Conservation (phyloP, 2,113 vertebrate genomes). For the Leucopsar rothschildi region DNA sequence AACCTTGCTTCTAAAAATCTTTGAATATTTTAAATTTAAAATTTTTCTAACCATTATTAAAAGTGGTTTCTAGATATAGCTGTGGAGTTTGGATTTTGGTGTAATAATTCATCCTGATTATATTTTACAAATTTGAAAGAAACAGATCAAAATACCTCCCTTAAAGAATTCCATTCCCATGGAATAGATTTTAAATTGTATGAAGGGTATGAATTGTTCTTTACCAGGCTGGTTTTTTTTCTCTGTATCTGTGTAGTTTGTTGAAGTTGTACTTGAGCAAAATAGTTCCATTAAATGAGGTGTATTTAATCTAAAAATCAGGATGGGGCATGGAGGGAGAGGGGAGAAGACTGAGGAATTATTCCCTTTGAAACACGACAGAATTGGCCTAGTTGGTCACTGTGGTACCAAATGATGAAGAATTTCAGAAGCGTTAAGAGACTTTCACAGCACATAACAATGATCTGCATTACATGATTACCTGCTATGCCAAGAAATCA, state of each 20-base stretch:
- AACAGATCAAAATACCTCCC: background rate
- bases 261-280: background rate
- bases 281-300: background rate
- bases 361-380: background rate
- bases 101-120: background rate
- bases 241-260: background rate
- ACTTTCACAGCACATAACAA: background rate
- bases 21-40: background rate
- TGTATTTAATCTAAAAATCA: background rate
- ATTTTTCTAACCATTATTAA: background rate
- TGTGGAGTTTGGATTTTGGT: background rate
- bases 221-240: background rate
- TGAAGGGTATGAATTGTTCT: background rate
- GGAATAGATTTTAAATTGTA: background rate
- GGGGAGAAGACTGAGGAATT: background rate
- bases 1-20: background rate
- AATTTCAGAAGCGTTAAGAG: background rate
- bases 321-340: background rate
- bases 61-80: background rate
- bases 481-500: background rate
- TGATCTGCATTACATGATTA: background rate
- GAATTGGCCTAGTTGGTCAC: background rate
- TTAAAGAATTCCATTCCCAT: background rate
- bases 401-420: background rate
- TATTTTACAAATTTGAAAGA: background rate